These are phyloP conservation scores for Papilio helenus DNA, from an alignment of 1,140 invertebrate genomes.

Conservation along the genomic window DNA sequence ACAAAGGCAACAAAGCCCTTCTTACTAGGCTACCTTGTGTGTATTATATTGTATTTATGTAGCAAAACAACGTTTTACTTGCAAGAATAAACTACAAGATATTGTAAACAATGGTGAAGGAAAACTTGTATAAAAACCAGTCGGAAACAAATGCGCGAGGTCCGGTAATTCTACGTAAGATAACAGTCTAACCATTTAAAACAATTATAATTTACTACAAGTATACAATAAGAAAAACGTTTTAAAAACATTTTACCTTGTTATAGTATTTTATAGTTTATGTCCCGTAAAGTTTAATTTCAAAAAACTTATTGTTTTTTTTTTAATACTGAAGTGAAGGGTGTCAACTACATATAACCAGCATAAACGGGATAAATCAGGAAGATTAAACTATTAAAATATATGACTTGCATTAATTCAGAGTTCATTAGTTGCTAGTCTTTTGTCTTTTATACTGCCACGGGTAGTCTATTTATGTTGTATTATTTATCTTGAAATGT, in stretches of 20 bases:
- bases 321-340: background rate
- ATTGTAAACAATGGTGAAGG: conserved; percentile 7
- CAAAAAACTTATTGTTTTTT: too few relatives aligned
- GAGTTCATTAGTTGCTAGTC: background rate
- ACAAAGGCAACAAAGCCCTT: background rate
- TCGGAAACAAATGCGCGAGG: conserved; percentile 16
- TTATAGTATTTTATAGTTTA: background rate
- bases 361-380: background rate
- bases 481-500: background rate
- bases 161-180: background rate
- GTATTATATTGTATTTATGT: background rate
- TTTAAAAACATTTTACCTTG: background rate
- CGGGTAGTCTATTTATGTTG: background rate
- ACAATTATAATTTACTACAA: background rate
- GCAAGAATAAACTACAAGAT: background rate
- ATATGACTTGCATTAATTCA: background rate
- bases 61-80: background rate
- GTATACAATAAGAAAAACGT: background rate
- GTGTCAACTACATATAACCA: background rate
- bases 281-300: background rate
- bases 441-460: background rate
- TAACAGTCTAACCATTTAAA: background rate
- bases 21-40: background rate
- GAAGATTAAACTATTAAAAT: background rate
- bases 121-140: conserved; percentile 14